Conservation (phyloP, 2,888 invertebrate genomes). For the Belgica antarctica region DNA sequence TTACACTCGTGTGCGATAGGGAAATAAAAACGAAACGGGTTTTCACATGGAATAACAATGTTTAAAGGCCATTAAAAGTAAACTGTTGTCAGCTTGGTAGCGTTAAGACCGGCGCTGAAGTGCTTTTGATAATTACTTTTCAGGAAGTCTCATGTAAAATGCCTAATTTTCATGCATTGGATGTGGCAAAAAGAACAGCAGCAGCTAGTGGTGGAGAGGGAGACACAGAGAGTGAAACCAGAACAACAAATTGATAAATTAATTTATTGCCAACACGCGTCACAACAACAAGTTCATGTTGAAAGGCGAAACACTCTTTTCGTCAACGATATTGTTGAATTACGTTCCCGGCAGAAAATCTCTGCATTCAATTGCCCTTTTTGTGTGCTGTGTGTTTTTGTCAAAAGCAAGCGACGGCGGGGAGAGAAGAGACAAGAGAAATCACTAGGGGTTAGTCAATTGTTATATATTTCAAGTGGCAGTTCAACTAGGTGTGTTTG, state of each 20-base stretch:
- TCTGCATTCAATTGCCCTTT: conserved; percentile 42
- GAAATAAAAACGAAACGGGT: not conserved
- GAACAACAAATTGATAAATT: conserved; percentile 38
- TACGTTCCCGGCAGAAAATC: conserved; percentile 28
- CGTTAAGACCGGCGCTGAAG: not conserved
- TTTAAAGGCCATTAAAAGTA: conserved; percentile 3
- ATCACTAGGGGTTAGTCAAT: conserved; percentile 16
- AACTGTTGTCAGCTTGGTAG: not conserved
- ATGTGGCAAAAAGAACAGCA: conserved; percentile 10
- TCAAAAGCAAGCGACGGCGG: conserved; percentile 8
- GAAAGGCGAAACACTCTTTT: conserved; percentile 1
- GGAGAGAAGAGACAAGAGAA: not conserved
- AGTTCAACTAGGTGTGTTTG: conserved; percentile 31
- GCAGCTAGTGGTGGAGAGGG: too few species aligned
- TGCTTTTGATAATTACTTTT: conserved; percentile 5
- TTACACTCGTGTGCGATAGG: not conserved
- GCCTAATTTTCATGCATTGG: not conserved
- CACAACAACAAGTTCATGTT: conserved; percentile 35
- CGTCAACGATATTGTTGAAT: not conserved
- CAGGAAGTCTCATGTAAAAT: not conserved
- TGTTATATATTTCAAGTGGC: conserved; percentile 19
- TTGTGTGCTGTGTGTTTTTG: not conserved
- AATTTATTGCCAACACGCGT: conserved; percentile 43
- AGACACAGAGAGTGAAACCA: too few species aligned
- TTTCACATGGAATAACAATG: not conserved